phyloP scores from a whole-genome alignment of 2,888 invertebrate species.

The Caenorhabditis sp. region DNA sequence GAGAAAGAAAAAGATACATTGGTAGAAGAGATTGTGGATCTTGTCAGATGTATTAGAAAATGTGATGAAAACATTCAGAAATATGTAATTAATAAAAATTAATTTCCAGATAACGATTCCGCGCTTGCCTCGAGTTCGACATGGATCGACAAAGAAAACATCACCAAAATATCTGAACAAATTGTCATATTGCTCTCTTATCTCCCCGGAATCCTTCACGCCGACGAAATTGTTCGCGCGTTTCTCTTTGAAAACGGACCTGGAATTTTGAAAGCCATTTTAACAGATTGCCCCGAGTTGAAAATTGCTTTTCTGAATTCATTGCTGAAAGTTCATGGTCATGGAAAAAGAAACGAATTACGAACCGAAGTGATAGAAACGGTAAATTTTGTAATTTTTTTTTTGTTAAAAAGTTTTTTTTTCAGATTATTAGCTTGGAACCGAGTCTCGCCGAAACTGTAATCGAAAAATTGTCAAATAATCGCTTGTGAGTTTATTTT shows the following conservation, averaged over 20 bases:
- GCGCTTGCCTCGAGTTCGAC: slow-evolving; percentile 7
- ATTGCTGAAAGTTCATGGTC: slow-evolving; percentile 2
- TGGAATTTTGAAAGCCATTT: slow-evolving; percentile 6
- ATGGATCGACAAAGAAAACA: slow-evolving; percentile 18
- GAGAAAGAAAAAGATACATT: slow-evolving; percentile 16
- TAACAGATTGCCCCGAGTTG: slow-evolving; percentile 22
- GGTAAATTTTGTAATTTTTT: slow-evolving; percentile 4
- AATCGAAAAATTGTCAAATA: slow-evolving; percentile 10
- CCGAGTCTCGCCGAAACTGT: slow-evolving; percentile 13
- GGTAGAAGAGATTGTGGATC: slow-evolving; percentile 22
- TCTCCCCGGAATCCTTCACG: slow-evolving; percentile 13
- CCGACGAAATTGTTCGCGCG: slow-evolving; percentile 18
- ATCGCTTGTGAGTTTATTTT: slow-evolving; percentile 2
- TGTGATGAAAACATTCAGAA: not conserved
- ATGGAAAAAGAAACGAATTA: slow-evolving; percentile 4
- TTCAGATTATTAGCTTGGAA: slow-evolving; percentile 17
- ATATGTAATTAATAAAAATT: not conserved
- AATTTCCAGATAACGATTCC: slow-evolving; percentile 22
- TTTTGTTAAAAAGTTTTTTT: not conserved
- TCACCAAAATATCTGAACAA: slow-evolving; percentile 11
- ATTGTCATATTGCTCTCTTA: slow-evolving; percentile 15
- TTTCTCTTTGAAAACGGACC: slow-evolving; percentile 27
- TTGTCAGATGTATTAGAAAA: slow-evolving; percentile 20
- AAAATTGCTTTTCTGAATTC: slow-evolving; percentile 8
- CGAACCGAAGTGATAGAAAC: slow-evolving; percentile 14